Conservation (phyloP, 1,140 invertebrate species). For the Caenorhabditis latens region DNA sequence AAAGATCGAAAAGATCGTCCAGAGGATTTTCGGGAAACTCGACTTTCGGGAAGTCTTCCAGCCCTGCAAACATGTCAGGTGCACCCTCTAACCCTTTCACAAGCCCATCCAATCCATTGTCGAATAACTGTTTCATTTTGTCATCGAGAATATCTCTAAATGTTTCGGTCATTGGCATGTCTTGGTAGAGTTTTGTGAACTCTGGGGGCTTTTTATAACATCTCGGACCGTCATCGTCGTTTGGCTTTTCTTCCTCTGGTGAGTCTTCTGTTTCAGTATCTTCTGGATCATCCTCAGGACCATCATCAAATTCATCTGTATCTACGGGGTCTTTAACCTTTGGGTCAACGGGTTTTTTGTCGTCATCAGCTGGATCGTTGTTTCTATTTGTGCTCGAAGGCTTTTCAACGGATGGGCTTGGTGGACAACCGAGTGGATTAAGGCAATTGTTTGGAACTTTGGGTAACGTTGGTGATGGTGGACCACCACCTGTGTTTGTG, state of each 20-base stretch:
- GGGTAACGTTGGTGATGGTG: too few species aligned
- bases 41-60: not conserved
- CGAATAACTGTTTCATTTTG: constrained; percentile 3
- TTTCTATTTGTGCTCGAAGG: not conserved
- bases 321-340: not conserved
- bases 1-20: not conserved
- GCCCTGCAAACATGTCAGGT: not conserved
- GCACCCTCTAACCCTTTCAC: not conserved
- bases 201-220: not conserved
- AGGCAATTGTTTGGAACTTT: too few species aligned
- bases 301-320: not conserved
- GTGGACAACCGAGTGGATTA: too few species aligned
- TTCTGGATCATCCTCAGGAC: not conserved
- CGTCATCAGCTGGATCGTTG: not conserved
- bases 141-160: not conserved
- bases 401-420: too few species aligned
- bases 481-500: too few species aligned
- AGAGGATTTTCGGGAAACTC: not conserved
- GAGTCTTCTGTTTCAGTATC: not conserved
- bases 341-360: not conserved
- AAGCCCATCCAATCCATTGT: not conserved
- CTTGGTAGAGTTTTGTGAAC: not conserved
- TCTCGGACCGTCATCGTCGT: not conserved
- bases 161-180: not conserved
- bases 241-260: not conserved